Evolutionary conservation across 2,888 invertebrate species (phyloP).

Genomic region (Drosophila falleni): DNA sequence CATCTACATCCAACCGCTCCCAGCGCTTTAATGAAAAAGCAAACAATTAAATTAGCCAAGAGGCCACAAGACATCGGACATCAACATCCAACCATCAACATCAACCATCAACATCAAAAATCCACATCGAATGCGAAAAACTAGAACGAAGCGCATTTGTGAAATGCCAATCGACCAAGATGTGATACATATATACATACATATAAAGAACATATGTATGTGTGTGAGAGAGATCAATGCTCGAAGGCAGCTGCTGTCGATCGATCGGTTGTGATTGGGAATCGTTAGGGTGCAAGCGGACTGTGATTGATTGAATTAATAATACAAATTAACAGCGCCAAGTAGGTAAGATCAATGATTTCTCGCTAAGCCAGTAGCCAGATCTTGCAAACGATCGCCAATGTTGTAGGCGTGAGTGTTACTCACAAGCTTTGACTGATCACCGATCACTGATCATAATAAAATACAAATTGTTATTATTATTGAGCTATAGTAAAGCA

Average conservation of each 20-base stretch:
- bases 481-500: not conserved
- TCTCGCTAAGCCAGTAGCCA: conserved; percentile 32
- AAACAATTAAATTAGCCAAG: conserved; percentile 82
- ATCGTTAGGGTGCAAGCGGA: conserved; percentile 66
- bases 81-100: conserved; percentile 9
- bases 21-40: conserved; percentile 72
- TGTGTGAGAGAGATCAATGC: conserved; percentile 67
- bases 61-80: conserved; percentile 59
- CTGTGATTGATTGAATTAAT: conserved; percentile 81
- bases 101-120: conserved; percentile 11
- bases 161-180: conserved; percentile 64
- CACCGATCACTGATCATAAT: conserved; percentile 20
- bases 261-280: conserved; percentile 64
- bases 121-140: conserved; percentile 38
- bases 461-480: conserved; percentile 5
- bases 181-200: conserved; percentile 1
- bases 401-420: conserved; percentile 32
- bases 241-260: conserved; percentile 69
- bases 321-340: conserved; percentile 78
- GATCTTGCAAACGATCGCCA: conserved; percentile 7
- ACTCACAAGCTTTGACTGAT: conserved; percentile 8
- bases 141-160: conserved; percentile 77
- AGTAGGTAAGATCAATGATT: conserved; percentile 80
- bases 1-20: conserved; percentile 28
- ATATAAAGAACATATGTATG: conserved; percentile 1